These are phyloP conservation scores for Leptinotarsa juncta DNA, from an alignment of 2,888 invertebrate species.

Conservation along the genomic window DNA sequence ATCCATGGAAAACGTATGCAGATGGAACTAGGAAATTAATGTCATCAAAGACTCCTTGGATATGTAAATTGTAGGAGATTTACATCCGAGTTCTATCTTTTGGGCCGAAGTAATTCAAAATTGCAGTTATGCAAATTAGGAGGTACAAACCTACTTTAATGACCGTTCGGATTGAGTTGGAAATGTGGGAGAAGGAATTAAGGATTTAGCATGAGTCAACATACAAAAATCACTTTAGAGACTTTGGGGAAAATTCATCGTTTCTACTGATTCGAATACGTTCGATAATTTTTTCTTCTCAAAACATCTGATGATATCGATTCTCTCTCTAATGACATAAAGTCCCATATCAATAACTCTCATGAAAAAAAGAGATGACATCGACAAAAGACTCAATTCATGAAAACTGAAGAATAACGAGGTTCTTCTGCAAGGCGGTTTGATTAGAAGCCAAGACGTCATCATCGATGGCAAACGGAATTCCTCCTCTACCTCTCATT, in stretches of 20 bases:
- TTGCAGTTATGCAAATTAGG: slow-evolving; percentile 14
- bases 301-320: too few relatives aligned
- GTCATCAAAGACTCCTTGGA: slow-evolving; percentile 28
- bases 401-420: too few relatives aligned
- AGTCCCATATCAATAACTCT: too few relatives aligned
- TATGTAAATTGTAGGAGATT: slow-evolving; percentile 29
- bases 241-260: not conserved
- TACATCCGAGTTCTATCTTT: slow-evolving; percentile 11
- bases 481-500: too few relatives aligned
- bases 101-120: not conserved
- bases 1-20: slow-evolving; percentile 18
- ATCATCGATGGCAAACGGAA: too few relatives aligned
- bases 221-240: not conserved
- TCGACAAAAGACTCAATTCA: too few relatives aligned
- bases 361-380: too few relatives aligned
- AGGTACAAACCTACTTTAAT: not conserved
- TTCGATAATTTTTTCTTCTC: too few relatives aligned
- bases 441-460: too few relatives aligned
- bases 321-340: too few relatives aligned
- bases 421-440: too few relatives aligned
- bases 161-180: slow-evolving; percentile 1
- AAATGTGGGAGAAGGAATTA: not conserved
- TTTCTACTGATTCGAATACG: too few relatives aligned
- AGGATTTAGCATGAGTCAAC: not conserved
- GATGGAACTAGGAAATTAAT: slow-evolving; percentile 24